Percentiles rank a stretch among this genome's conserved stretches.
phyloP scores from a whole-genome alignment of 2,888 invertebrate species.

The Aphodius sticticus region DNA sequence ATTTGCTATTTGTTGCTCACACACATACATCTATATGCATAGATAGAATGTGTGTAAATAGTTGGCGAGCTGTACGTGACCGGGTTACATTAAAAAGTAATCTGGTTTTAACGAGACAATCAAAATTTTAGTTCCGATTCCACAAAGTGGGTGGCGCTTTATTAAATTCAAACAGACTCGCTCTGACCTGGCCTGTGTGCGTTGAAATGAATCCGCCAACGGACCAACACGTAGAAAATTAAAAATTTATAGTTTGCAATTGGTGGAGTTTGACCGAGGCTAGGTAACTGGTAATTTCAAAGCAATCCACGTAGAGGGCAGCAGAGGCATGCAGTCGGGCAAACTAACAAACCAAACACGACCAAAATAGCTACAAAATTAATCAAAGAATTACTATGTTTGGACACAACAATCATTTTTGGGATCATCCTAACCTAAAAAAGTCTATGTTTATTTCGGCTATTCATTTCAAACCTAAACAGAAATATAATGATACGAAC shows the following conservation, averaged over 20 bases:
- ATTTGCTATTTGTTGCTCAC: too few relatives aligned
- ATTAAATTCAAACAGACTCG: constrained; percentile 16
- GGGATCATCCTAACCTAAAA: too few relatives aligned
- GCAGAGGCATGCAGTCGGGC: background rate
- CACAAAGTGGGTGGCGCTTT: constrained; percentile 22
- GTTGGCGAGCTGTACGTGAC: background rate
- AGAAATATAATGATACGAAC: too few relatives aligned
- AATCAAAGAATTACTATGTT: too few relatives aligned
- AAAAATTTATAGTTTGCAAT: background rate
- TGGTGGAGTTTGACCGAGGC: background rate
- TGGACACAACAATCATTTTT: too few relatives aligned
- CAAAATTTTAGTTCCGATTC: constrained; percentile 25
- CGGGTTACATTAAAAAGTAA: background rate
- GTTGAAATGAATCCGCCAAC: background rate
- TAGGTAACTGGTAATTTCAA: background rate
- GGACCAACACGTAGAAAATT: background rate
- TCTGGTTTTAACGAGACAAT: constrained; percentile 7
- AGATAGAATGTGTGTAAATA: background rate
- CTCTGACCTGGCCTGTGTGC: background rate
- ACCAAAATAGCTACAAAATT: too few relatives aligned
- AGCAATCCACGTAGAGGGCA: background rate
- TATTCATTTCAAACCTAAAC: too few relatives aligned
- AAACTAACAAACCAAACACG: background rate
- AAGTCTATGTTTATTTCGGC: too few relatives aligned
- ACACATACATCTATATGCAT: background rate